Conservation (phyloP, 2,888 invertebrate genomes). For the Chrysolina oricalcia region DNA sequence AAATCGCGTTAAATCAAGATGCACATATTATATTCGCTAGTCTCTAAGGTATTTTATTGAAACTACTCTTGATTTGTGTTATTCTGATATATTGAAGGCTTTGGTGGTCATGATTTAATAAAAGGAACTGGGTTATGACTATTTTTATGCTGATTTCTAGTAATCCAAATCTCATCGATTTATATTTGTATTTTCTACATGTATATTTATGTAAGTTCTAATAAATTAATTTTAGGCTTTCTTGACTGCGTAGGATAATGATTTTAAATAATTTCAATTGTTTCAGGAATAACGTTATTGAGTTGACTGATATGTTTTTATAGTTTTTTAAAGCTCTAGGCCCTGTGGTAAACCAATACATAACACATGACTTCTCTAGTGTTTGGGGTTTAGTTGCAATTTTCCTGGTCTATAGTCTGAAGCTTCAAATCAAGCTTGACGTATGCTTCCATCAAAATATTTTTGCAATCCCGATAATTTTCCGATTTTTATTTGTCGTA, state of each 20-base stretch:
- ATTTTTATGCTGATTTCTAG: neutral
- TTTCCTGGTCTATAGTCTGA: neutral
- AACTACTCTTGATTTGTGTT: neutral
- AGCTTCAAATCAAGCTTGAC: neutral
- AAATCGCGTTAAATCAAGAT: neutral
- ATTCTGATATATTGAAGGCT: neutral
- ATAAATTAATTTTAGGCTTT: constrained; percentile 28
- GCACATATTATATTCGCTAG: neutral
- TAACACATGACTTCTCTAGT: neutral
- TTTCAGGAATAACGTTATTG: neutral
- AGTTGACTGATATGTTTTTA: constrained; percentile 6
- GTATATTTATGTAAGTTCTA: constrained; percentile 33
- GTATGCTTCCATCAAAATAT: too few relatives aligned
- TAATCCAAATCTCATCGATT: neutral
- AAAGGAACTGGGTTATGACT: neutral
- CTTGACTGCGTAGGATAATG: constrained; percentile 24
- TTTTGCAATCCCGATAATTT: neutral
- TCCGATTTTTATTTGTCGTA: neutral
- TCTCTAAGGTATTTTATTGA: neutral
- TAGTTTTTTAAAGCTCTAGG: neutral
- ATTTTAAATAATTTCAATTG: neutral
- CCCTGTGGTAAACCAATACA: neutral
- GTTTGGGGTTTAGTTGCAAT: neutral
- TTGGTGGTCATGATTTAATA: neutral
- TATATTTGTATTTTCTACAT: constrained; percentile 35